A percentile compares a stretch with the other conserved stretches of the same genome.
Evolutionary conservation across 2,113 vertebrate genomes (phyloP).

Genomic region (Electrona antarctica): DNA sequence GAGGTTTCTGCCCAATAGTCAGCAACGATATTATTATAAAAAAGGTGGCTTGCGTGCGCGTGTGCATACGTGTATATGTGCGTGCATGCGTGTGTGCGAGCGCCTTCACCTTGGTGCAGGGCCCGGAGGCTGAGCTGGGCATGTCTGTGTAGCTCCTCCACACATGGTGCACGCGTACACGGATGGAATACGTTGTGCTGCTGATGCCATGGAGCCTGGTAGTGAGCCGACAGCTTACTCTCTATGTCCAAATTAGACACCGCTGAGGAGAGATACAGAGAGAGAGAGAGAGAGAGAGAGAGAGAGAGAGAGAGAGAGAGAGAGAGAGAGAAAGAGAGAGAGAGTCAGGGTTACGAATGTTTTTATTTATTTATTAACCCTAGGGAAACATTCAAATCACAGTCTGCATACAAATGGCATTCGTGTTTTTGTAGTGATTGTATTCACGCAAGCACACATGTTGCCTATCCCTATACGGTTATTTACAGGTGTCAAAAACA

Average conservation of each 20-base stretch:
- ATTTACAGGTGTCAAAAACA: too few relatives aligned
- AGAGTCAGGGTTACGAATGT: too few relatives aligned
- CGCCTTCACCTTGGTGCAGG: slow-evolving; percentile 84
- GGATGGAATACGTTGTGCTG: slow-evolving; percentile 93
- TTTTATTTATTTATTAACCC: neutral
- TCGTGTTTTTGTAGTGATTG: neutral
- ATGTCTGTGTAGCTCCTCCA: slow-evolving; percentile 92
- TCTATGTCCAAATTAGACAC: slow-evolving; percentile 95
- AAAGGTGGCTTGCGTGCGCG: too few relatives aligned
- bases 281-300: neutral
- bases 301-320: neutral
- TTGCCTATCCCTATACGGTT: too few relatives aligned
- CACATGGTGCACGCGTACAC: slow-evolving; percentile 86
- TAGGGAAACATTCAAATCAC: neutral
- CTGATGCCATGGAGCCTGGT: slow-evolving; percentile 92
- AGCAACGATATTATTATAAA: too few relatives aligned
- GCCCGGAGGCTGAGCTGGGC: slow-evolving; percentile 91
- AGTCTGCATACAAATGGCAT: neutral
- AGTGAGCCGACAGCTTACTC: slow-evolving; percentile 94
- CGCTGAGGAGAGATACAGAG: slow-evolving; percentile 72
- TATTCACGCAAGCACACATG: too few relatives aligned
- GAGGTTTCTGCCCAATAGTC: too few relatives aligned
- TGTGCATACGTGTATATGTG: too few relatives aligned
- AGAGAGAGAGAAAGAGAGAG: neutral
- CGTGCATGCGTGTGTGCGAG: neutral